A percentile compares a stretch with the other conserved stretches of the same genome.
These are phyloP conservation scores for Phymorhynchus buccinoides DNA, from an alignment of 1,140 invertebrate species.

Conservation along the genomic window DNA sequence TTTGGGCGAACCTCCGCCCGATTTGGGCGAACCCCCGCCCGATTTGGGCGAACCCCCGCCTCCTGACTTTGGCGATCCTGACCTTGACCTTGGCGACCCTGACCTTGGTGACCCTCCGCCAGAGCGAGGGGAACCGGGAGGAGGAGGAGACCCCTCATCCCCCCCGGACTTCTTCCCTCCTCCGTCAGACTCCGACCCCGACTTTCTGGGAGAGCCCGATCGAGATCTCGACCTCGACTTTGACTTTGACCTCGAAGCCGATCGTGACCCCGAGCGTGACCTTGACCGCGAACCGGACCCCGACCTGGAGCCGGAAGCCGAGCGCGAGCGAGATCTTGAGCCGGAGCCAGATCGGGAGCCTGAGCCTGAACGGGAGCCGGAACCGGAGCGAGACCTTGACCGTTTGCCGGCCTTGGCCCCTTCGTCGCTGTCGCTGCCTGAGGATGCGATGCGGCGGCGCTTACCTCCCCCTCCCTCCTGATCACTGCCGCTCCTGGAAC, in stretches of 20 bases:
- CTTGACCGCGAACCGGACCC: constrained; percentile 60
- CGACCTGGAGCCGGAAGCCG: constrained; percentile 39
- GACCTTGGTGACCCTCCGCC: constrained; percentile 27
- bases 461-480: constrained; percentile 62
- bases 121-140: constrained; percentile 19
- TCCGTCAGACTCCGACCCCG: constrained; percentile 46
- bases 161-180: constrained; percentile 31
- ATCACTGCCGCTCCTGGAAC: constrained; percentile 75
- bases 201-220: constrained; percentile 54
- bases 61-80: constrained; percentile 24
- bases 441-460: constrained; percentile 73
- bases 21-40: constrained; percentile 13
- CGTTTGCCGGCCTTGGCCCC: constrained; percentile 37
- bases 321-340: constrained; percentile 38
- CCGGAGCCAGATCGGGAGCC: constrained; percentile 57
- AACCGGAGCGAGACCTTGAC: constrained; percentile 66
- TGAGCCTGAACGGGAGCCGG: constrained; percentile 62
- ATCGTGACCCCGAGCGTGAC: constrained; percentile 59
- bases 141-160: constrained; percentile 19
- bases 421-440: constrained; percentile 67
- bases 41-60: constrained; percentile 20
- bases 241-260: constrained; percentile 69
- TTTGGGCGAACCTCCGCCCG: constrained; percentile 34
- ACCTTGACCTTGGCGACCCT: constrained; percentile 32
- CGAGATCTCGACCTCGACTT: constrained; percentile 67